These are phyloP conservation scores for Phalacrocorax aristotelis DNA, from an alignment of 2,113 vertebrate genomes.

Conservation along the genomic window DNA sequence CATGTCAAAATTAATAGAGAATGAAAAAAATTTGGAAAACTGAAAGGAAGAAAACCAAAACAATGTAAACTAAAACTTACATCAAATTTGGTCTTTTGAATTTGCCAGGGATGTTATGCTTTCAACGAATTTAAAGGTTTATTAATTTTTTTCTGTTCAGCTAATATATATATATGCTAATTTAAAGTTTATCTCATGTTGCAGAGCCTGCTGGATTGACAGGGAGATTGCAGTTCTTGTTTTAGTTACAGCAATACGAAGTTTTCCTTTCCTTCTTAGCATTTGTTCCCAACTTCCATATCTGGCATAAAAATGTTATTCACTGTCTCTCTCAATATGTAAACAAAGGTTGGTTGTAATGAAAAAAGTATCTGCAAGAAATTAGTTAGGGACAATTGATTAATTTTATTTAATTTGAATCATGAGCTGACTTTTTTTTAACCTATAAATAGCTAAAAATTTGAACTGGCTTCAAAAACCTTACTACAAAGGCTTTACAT, in stretches of 20 bases:
- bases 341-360: background rate
- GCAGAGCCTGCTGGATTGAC: background rate
- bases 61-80: background rate
- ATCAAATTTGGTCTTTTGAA: background rate
- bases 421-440: background rate
- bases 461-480: background rate
- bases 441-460: background rate
- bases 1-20: background rate
- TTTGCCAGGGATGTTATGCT: background rate
- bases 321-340: background rate
- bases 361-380: background rate
- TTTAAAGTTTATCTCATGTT: background rate
- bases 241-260: background rate
- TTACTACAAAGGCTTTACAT: background rate
- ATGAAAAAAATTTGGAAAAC: background rate
- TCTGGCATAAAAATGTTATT: background rate
- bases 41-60: background rate
- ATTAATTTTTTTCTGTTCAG: background rate
- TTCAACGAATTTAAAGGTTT: background rate
- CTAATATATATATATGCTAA: background rate
- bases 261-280: background rate
- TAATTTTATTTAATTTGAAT: background rate
- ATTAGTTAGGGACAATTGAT: background rate
- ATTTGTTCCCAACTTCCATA: background rate
- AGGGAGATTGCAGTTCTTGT: background rate